phyloP scores from a whole-genome alignment of 2,888 invertebrate genomes.

The Synanthedon formicaeformis region DNA sequence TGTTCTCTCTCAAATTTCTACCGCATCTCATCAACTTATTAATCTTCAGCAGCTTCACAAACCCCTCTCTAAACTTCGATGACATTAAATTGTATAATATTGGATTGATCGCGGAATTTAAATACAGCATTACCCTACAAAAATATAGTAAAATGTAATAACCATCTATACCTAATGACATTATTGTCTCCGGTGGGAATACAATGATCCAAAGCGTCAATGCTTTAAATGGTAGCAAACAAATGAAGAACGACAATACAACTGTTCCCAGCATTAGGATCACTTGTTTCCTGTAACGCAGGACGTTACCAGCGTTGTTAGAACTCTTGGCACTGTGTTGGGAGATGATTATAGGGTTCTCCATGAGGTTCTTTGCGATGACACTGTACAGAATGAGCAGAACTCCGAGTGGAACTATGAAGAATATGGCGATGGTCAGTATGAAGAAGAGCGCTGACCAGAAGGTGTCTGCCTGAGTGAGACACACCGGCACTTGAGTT shows the following conservation, averaged over 20 bases:
- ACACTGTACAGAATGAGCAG: constrained; percentile 85
- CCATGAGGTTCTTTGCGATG: constrained; percentile 87
- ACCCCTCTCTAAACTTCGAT: constrained; percentile 88
- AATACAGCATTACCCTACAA: constrained; percentile 87
- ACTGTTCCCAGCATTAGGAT: constrained; percentile 92
- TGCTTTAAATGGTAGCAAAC: constrained; percentile 89
- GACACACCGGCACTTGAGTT: constrained; percentile 79
- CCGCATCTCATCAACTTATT: constrained; percentile 58
- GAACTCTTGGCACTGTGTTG: constrained; percentile 64
- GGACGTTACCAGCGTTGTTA: constrained; percentile 63
- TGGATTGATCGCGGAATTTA: constrained; percentile 92
- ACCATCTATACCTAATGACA: constrained; percentile 79
- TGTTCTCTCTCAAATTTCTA: constrained; percentile 56
- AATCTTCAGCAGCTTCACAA: constrained; percentile 73
- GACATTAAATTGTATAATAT: constrained; percentile 93
- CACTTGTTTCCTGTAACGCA: constrained; percentile 83
- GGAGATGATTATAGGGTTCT: constrained; percentile 78
- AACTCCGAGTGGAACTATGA: constrained; percentile 84
- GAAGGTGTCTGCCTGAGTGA: constrained; percentile 81
- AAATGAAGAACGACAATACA: constrained; percentile 90
- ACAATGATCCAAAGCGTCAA: constrained; percentile 89
- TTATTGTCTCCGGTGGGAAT: constrained; percentile 76
- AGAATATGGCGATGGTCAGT: constrained; percentile 84
- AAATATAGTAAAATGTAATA: constrained; percentile 88
- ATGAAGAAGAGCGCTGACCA: constrained; percentile 87